These are phyloP conservation scores for Octomys mimax DNA, from an alignment of 2,797 vertebrate species.

Conservation along the genomic window DNA sequence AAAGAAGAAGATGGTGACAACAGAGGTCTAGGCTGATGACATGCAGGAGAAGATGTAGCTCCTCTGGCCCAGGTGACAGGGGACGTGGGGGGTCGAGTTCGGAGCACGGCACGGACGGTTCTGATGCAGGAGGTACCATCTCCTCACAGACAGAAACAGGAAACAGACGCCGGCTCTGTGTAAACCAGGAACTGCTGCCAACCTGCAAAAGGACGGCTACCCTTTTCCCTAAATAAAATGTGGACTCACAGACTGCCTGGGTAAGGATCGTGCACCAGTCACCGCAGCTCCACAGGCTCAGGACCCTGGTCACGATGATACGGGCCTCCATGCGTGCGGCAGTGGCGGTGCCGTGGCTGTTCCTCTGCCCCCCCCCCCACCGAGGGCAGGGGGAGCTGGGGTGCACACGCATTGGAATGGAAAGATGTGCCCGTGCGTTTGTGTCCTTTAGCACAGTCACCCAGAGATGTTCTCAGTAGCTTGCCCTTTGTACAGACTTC, in stretches of 20 bases:
- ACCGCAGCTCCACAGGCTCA: background rate
- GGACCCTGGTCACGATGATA: background rate
- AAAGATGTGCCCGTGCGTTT: slow-evolving; percentile 60
- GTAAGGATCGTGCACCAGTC: background rate
- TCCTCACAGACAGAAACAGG: background rate
- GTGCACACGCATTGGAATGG: slow-evolving; percentile 46
- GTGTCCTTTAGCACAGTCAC: slow-evolving; percentile 65
- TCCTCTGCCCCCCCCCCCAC: background rate
- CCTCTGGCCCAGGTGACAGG: background rate
- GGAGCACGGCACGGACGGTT: fast-evolving
- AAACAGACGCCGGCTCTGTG: background rate
- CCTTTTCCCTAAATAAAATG: slow-evolving; percentile 18
- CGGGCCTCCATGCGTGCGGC: background rate
- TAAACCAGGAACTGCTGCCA: slow-evolving; percentile 23
- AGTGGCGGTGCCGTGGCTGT: background rate
- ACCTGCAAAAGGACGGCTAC: slow-evolving; percentile 31
- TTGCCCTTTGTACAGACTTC: slow-evolving; percentile 73
- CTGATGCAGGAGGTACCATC: background rate
- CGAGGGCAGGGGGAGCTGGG: slow-evolving; percentile 66
- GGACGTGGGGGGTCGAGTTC: background rate
- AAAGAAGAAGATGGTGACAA: background rate
- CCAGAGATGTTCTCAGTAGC: slow-evolving; percentile 22
- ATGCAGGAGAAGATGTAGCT: background rate
- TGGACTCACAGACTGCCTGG: background rate
- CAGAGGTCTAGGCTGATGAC: background rate